Evolutionary conservation across 2,888 invertebrate species (phyloP).

Genomic region (Drosophila niveifrons): DNA sequence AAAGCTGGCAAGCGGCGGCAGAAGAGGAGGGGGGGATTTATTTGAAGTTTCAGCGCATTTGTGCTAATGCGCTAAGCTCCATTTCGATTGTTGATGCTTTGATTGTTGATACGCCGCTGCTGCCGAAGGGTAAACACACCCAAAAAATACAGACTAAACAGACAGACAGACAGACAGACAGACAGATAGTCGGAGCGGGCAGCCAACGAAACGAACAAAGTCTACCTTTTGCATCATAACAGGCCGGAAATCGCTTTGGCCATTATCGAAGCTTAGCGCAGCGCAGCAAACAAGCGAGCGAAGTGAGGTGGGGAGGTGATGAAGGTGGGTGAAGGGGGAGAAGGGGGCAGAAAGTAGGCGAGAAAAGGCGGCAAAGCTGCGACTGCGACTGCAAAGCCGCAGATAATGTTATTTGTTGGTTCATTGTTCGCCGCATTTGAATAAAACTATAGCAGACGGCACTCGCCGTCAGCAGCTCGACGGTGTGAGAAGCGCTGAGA

Average conservation of each 20-base stretch:
- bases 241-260: constrained; percentile 16
- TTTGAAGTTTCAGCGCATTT: constrained; percentile 43
- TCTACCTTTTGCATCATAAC: constrained; percentile 12
- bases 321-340: no score
- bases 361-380: not conserved
- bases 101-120: constrained; percentile 19
- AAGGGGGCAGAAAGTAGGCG: not conserved
- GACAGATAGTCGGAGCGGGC: no score
- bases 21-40: not conserved
- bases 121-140: constrained; percentile 12
- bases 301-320: no score
- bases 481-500: not conserved
- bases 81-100: constrained; percentile 51
- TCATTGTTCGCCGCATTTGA: not conserved
- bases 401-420: not conserved
- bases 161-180: no score
- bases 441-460: constrained; percentile 1
- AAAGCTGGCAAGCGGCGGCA: not conserved
- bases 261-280: constrained; percentile 15
- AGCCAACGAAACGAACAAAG: no score
- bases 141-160: not conserved
- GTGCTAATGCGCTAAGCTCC: constrained; percentile 48
- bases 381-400: not conserved
- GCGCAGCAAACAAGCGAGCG: no score
- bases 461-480: not conserved